A percentile compares a stretch with the other conserved stretches of the same genome.
These are phyloP conservation scores for Chitala chitala DNA, from an alignment of 2,113 vertebrate species.

Conservation along the genomic window DNA sequence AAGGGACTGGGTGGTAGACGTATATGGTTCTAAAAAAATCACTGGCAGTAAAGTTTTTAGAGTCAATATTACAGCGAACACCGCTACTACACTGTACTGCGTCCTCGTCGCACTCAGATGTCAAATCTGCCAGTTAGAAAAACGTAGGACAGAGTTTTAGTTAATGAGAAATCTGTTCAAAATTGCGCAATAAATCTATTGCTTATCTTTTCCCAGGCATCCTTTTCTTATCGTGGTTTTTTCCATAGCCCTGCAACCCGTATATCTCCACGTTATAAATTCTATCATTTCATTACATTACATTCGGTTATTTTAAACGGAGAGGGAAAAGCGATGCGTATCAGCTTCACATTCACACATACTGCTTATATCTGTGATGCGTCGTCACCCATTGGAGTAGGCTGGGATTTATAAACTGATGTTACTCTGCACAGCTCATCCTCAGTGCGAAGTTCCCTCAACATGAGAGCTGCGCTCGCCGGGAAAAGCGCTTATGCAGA, in stretches of 20 bases:
- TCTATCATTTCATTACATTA: not conserved
- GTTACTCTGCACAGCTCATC: not conserved
- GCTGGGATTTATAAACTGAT: not conserved
- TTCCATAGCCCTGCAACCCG: no score
- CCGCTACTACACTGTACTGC: not conserved
- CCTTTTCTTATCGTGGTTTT: no score
- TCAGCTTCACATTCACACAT: not conserved
- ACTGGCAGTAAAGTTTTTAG: slow-evolving; percentile 12
- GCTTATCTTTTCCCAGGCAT: not conserved
- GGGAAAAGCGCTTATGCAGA: not conserved
- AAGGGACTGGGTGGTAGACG: not conserved
- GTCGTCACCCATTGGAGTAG: not conserved
- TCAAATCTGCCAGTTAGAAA: not conserved
- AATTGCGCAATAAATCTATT: not conserved
- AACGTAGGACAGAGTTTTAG: not conserved
- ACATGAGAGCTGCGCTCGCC: slow-evolving; percentile 19
- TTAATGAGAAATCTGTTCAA: not conserved
- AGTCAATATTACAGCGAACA: not conserved
- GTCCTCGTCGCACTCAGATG: not conserved
- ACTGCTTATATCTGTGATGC: slow-evolving; percentile 1
- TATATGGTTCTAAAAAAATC: not conserved
- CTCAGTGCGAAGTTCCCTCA: slow-evolving; percentile 15
- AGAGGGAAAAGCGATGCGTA: not conserved
- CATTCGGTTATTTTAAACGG: not conserved
- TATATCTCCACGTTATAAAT: not conserved